Conservation (phyloP, 2,797 vertebrate species). For the Mergus octosetaceus region DNA sequence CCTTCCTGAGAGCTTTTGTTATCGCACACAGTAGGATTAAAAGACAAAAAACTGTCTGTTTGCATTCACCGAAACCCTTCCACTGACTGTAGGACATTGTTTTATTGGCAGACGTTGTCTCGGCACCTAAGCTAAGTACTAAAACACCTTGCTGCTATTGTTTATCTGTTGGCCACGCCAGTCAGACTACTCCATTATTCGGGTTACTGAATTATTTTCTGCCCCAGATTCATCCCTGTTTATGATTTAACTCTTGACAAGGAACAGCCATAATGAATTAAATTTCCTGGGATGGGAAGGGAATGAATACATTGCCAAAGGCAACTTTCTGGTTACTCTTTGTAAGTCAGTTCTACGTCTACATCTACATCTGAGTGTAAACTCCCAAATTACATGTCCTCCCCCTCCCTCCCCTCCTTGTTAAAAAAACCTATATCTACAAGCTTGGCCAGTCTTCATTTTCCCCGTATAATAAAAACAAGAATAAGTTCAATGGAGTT, state of each 20-base stretch:
- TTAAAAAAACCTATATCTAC: background rate
- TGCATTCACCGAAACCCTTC: background rate
- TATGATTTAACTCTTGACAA: conserved; percentile 10
- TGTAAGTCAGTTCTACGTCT: background rate
- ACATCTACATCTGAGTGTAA: background rate
- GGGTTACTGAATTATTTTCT: conserved; percentile 7
- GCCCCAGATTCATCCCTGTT: background rate
- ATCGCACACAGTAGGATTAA: background rate
- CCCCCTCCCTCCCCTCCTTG: too few species aligned
- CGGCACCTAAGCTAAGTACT: background rate
- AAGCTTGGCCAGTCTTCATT: background rate
- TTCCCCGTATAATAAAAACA: background rate
- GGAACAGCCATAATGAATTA: conserved; percentile 9
- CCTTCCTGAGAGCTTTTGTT: conserved; percentile 43
- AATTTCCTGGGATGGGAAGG: background rate
- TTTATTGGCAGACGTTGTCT: background rate
- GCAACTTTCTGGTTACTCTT: conserved; percentile 13
- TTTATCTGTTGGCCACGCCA: background rate
- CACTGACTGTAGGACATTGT: background rate
- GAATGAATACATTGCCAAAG: conserved; percentile 15
- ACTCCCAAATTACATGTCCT: background rate
- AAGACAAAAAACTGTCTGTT: background rate
- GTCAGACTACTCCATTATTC: background rate
- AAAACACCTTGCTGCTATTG: background rate
- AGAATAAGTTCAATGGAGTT: background rate